Evolutionary conservation across 2,113 vertebrate species (phyloP).

Genomic region (Brachionichthys hirsutus): DNA sequence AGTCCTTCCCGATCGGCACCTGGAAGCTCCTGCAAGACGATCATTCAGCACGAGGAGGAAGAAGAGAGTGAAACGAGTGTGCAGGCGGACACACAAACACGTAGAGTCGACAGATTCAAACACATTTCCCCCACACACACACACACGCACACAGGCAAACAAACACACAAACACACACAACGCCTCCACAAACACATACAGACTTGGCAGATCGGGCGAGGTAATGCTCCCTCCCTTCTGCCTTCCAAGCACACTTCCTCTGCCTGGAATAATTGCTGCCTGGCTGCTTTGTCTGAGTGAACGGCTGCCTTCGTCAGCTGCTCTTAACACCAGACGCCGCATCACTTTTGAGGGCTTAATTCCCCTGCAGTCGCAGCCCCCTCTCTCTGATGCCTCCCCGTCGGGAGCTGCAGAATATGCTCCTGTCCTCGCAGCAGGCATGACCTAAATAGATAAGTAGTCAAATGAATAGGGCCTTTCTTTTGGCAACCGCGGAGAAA

Average conservation of each 20-base stretch:
- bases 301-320: conserved; percentile 61
- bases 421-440: conserved; percentile 51
- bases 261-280: conserved; percentile 66
- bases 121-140: conserved; percentile 13
- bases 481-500: conserved; percentile 37
- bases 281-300: conserved; percentile 49
- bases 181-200: conserved; percentile 39
- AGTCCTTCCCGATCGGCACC: conserved; percentile 50
- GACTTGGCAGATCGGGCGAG: conserved; percentile 46
- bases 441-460: conserved; percentile 73
- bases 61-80: not conserved
- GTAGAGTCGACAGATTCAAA: conserved; percentile 19
- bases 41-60: conserved; percentile 3
- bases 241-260: conserved; percentile 65
- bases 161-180: conserved; percentile 10
- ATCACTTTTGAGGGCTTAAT: conserved; percentile 70
- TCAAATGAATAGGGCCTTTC: conserved; percentile 49
- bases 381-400: conserved; percentile 45
- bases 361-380: conserved; percentile 55
- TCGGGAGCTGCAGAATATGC: conserved; percentile 50
- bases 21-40: conserved; percentile 21
- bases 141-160: not conserved
- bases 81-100: conserved; percentile 1
- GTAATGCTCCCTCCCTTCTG: conserved; percentile 50
- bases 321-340: conserved; percentile 64